Conservation (phyloP, 2,888 invertebrate genomes). For the Luffia ferchaultella region DNA sequence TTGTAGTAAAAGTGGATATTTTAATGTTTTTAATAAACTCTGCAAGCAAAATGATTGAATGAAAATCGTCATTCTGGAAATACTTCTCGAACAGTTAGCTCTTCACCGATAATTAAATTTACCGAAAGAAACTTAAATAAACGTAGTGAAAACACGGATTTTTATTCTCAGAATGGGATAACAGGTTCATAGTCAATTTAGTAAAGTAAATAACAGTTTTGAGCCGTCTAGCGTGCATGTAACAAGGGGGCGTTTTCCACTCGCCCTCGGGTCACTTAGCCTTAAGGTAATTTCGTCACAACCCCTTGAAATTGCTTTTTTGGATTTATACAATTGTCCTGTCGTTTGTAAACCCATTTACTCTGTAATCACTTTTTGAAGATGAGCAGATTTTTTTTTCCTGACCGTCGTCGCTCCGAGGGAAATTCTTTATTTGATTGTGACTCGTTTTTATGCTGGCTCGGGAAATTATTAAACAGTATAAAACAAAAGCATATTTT, state of each 20-base stretch:
- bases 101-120: not conserved
- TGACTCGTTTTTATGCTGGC: not conserved
- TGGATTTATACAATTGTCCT: not conserved
- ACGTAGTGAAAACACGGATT: too few species aligned
- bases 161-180: not conserved
- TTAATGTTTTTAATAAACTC: too few species aligned
- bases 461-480: not conserved
- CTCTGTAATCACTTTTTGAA: not conserved
- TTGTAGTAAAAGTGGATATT: too few species aligned
- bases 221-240: not conserved
- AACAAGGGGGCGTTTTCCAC: not conserved
- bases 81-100: too few species aligned
- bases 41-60: too few species aligned
- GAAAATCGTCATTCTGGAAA: too few species aligned
- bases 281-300: not conserved
- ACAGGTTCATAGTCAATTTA: not conserved
- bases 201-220: not conserved
- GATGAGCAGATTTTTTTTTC: not conserved
- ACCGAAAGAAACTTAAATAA: not conserved
- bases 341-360: not conserved
- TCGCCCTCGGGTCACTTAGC: not conserved
- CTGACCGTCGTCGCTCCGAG: not conserved
- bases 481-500: not conserved
- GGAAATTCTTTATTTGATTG: not conserved
- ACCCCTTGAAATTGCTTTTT: not conserved